Evolutionary conservation across 2,797 vertebrate species (phyloP).

Genomic region (Melopsittacus undulatus): DNA sequence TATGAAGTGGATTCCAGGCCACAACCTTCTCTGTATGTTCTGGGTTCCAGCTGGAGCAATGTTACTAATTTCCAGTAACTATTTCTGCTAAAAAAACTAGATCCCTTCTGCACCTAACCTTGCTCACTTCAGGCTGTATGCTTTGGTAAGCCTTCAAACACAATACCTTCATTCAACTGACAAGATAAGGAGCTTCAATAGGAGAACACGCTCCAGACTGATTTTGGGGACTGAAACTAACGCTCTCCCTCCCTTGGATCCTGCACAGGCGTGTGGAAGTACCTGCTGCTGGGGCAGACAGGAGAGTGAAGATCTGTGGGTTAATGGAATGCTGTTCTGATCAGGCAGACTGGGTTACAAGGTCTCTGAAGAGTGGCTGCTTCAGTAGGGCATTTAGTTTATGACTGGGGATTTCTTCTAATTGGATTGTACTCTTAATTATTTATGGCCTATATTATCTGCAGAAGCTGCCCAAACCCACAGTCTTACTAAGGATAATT

Average conservation of each 20-base stretch:
- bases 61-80: not conserved
- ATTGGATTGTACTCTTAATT: constrained; percentile 32
- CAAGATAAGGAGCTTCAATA: not conserved
- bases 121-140: not conserved
- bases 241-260: not conserved
- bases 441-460: constrained; percentile 24
- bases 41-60: not conserved
- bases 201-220: not conserved
- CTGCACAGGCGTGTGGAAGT: not conserved
- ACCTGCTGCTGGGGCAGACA: not conserved
- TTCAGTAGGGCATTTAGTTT: not conserved
- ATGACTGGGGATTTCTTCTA: constrained; percentile 2
- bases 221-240: not conserved
- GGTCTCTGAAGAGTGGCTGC: constrained; percentile 1
- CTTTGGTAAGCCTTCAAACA: not conserved
- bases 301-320: not conserved
- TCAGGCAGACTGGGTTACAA: not conserved
- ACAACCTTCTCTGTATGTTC: not conserved
- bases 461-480: not conserved
- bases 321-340: not conserved
- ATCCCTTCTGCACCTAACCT: not conserved
- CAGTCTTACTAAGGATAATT: not conserved
- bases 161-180: fast-evolving
- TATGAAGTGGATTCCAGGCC: not conserved
- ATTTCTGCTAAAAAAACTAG: not conserved